A percentile compares a stretch with the other conserved stretches of the same genome.
These are phyloP conservation scores for Platichthys stellatus DNA, from an alignment of 2,113 vertebrate species.

Conservation along the genomic window DNA sequence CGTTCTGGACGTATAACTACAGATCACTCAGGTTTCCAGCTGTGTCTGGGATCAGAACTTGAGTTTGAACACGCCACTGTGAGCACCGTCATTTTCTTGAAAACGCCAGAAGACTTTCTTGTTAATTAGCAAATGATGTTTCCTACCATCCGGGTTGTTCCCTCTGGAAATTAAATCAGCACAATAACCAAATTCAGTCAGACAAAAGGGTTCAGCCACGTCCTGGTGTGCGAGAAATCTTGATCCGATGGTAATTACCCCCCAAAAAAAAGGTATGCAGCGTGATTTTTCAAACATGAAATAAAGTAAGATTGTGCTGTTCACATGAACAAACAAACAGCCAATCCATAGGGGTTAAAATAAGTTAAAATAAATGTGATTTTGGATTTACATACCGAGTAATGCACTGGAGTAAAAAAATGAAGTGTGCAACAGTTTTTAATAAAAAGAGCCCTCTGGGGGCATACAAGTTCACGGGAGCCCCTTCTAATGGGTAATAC, in stretches of 20 bases:
- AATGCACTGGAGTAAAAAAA: not conserved
- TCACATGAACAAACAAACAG: not conserved
- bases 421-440: not conserved
- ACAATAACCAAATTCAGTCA: conserved; percentile 77
- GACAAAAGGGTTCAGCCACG: conserved; percentile 21
- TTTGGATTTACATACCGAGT: not conserved
- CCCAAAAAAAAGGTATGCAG: not conserved
- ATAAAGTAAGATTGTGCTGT: not conserved
- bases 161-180: conserved; percentile 76
- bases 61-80: conserved; percentile 50
- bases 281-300: not conserved
- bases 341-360: not conserved
- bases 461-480: not conserved
- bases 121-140: conserved; percentile 77
- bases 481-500: not conserved
- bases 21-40: conserved; percentile 59
- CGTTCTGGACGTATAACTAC: conserved; percentile 5
- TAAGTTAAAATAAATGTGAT: not conserved
- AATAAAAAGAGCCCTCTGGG: not conserved
- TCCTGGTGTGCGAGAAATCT: conserved; percentile 25
- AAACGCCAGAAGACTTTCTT: conserved; percentile 71
- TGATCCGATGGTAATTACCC: not conserved
- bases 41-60: conserved; percentile 46
- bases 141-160: conserved; percentile 61
- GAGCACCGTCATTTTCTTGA: conserved; percentile 60